Evolutionary conservation across 2,888 invertebrate genomes (phyloP).

Genomic region (Ptychoptera contaminata): DNA sequence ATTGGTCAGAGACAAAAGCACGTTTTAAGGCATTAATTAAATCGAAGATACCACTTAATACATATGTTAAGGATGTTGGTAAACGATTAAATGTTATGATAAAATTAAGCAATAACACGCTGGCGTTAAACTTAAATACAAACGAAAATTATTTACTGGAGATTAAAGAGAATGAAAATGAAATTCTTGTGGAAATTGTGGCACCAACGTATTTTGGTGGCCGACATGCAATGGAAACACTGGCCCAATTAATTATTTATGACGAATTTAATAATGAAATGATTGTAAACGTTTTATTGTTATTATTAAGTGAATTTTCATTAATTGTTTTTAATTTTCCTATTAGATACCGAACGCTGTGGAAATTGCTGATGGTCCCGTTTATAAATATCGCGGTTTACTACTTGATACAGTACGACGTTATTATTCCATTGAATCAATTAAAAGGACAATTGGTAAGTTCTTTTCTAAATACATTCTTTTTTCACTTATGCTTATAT

Average conservation of each 20-base stretch:
- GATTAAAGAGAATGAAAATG: conserved; percentile 16
- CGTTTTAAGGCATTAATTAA: conserved; percentile 24
- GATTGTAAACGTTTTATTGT: no score
- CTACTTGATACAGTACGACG: conserved; percentile 84
- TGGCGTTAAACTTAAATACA: not conserved
- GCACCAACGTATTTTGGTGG: conserved; percentile 44
- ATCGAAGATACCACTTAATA: conserved; percentile 18
- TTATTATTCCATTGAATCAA: conserved; percentile 54
- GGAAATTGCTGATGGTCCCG: conserved; percentile 57
- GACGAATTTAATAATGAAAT: conserved; percentile 29
- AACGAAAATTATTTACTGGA: not conserved
- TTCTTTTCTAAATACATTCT: not conserved
- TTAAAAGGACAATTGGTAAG: conserved; percentile 54
- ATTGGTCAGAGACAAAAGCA: conserved; percentile 26
- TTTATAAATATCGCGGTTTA: conserved; percentile 76
- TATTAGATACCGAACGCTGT: conserved; percentile 28
- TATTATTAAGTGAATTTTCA: not conserved
- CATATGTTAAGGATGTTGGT: conserved; percentile 25
- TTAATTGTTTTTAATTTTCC: not conserved
- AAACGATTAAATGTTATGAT: conserved; percentile 28
- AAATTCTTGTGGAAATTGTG: conserved; percentile 32
- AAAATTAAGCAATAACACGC: conserved; percentile 17
- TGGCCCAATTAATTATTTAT: conserved; percentile 26
- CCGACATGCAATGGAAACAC: conserved; percentile 44
- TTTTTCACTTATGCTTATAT: not conserved